phyloP scores from a whole-genome alignment of 2,113 vertebrate species.

The Probosciger aterrimus region DNA sequence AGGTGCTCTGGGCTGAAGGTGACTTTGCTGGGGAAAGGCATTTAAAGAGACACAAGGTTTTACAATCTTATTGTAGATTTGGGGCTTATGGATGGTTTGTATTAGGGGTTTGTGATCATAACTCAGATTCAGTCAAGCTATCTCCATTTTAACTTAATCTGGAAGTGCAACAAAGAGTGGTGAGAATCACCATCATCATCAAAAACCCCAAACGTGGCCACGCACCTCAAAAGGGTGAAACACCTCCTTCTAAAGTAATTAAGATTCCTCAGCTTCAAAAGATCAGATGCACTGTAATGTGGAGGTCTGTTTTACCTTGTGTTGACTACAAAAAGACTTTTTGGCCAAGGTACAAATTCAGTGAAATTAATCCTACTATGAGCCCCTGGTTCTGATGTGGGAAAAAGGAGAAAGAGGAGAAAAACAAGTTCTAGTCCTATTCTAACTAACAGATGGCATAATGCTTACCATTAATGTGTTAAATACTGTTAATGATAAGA shows the following conservation, averaged over 20 bases:
- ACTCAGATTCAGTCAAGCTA: background rate
- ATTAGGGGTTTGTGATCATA: background rate
- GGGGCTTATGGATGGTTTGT: background rate
- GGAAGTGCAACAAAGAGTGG: background rate
- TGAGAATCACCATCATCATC: background rate
- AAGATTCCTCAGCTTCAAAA: background rate
- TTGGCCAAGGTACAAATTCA: background rate
- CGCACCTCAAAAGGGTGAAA: background rate
- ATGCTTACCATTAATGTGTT: background rate
- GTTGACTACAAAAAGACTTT: background rate
- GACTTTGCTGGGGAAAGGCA: background rate
- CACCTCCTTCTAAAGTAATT: background rate
- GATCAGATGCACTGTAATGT: background rate
- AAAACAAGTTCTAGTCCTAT: background rate
- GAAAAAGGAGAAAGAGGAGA: background rate
- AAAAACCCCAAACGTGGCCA: background rate
- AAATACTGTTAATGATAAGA: background rate
- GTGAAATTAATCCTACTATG: background rate
- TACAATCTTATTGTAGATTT: background rate
- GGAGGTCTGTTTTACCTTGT: background rate
- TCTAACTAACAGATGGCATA: background rate
- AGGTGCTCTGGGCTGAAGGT: background rate
- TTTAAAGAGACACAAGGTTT: background rate
- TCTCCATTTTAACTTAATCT: background rate
- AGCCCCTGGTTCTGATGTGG: background rate